Evolutionary conservation across 1,140 invertebrate genomes (phyloP).

Genomic region (Neodiprion pinetum): DNA sequence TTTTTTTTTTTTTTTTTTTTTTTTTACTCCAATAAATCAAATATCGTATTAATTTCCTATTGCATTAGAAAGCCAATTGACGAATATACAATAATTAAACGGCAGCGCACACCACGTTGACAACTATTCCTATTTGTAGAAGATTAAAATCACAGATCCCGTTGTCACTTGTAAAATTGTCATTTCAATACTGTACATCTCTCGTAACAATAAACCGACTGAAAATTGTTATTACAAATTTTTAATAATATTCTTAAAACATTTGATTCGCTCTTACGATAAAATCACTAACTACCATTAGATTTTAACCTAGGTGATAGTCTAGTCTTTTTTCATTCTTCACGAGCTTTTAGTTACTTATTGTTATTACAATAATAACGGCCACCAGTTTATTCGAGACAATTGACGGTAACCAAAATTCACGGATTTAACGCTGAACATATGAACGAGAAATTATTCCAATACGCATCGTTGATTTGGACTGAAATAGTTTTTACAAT

Average conservation of each 20-base stretch:
- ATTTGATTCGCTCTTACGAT: too few relatives aligned
- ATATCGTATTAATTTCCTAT: not conserved
- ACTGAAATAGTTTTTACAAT: conserved; percentile 4
- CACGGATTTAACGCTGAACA: not conserved
- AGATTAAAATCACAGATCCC: not conserved
- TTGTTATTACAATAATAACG: not conserved
- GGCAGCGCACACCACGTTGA: not conserved
- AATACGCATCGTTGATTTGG: too few relatives aligned
- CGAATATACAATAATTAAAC: not conserved
- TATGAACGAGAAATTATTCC: not conserved
- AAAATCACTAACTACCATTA: too few relatives aligned
- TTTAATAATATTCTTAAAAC: too few relatives aligned
- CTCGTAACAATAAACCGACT: too few relatives aligned
- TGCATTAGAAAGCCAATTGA: not conserved
- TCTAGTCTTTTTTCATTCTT: too few relatives aligned
- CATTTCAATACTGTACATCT: too few relatives aligned
- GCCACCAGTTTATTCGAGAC: not conserved
- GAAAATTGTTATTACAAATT: too few relatives aligned
- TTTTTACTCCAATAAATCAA: not conserved
- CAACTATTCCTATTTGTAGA: not conserved
- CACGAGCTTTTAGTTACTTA: not conserved
- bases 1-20: not conserved
- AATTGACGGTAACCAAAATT: too few relatives aligned
- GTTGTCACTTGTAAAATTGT: too few relatives aligned
- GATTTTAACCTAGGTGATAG: too few relatives aligned